Evolutionary conservation across 1,140 invertebrate species (phyloP), one percentile per base, ranked within the genome.

Genomic region (Spodoptera frugiperda): DNA sequence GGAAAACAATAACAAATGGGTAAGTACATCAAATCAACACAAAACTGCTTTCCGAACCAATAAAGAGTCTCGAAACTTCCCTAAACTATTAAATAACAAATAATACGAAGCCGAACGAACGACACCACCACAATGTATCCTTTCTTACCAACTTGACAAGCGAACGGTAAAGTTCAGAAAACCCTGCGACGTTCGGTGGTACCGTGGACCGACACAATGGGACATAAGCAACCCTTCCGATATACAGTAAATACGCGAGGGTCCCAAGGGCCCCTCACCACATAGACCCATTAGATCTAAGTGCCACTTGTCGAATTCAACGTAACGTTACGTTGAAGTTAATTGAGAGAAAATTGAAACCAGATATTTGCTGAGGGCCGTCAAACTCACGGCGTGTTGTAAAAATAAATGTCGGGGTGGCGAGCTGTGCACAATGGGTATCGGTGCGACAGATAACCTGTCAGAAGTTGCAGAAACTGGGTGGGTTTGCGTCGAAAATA

Each of bases 291-390:
- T 88, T 88, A 86, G 75, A 82, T 76, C 73, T 79, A 84, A 89
- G 83, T 88, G 82, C 72, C 86, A 84, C 85, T 89, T 82, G 79
- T 78, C 72, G 78, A 82, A 83, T 85, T 82, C 79, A 84, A 86
- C 78, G 79, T 74, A 87, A 87, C 82, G 83, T 39, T 39, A 39
- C 33, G 33, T 39, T 87, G 84, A 84, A 84, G 84, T 86, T 88
- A 89, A 90, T 90, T 89, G 86, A 86, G 78, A 84, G 78, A 83
- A 85, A 84, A 86, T 83, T 83, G 80, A 85, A 82, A 85, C 78
- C 80, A 85, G 82, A 85, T 84, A 83, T 83, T 83, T 77, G 71
- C 30, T 10, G 54, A 76, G 75, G 46, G 49, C 44, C 75, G 33
- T 70, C 79, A 78, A 81, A 81, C 61, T 78, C 39, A 15, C 54